These are phyloP conservation scores for Myotis vivesi DNA, from an alignment of 2,797 vertebrate genomes.

Conservation along the genomic window DNA sequence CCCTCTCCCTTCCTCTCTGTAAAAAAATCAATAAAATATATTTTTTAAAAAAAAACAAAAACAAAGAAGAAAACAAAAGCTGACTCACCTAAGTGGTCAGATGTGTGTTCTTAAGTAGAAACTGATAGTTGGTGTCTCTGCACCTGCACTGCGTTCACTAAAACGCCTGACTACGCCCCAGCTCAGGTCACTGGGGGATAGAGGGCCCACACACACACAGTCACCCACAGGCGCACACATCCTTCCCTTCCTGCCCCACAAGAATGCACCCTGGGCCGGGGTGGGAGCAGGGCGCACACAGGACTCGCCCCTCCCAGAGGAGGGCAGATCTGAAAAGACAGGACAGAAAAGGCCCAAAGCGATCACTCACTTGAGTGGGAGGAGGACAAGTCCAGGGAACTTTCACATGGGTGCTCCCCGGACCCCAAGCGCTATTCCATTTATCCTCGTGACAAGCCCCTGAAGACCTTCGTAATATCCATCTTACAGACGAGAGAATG, in stretches of 20 bases:
- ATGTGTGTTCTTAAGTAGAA: not conserved
- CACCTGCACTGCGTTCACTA: not conserved
- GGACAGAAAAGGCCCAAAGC: not conserved
- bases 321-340: not conserved
- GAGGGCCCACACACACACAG: not conserved
- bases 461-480: slow-evolving; percentile 38
- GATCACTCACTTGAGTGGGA: not conserved
- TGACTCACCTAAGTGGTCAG: not conserved
- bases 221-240: not conserved
- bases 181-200: not conserved
- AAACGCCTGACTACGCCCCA: not conserved
- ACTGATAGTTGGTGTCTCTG: not conserved
- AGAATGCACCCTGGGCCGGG: not conserved
- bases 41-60: not conserved
- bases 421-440: not conserved
- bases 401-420: not conserved
- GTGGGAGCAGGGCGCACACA: not conserved
- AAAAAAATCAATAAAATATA: too few relatives aligned
- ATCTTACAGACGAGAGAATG: not conserved
- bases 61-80: not conserved
- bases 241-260: not conserved
- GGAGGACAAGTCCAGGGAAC: not conserved
- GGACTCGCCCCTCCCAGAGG: not conserved
- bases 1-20: too few relatives aligned
- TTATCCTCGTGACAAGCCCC: not conserved